Evolutionary conservation across 2,797 vertebrate species (phyloP).

Genomic region (Capromys pilorides): DNA sequence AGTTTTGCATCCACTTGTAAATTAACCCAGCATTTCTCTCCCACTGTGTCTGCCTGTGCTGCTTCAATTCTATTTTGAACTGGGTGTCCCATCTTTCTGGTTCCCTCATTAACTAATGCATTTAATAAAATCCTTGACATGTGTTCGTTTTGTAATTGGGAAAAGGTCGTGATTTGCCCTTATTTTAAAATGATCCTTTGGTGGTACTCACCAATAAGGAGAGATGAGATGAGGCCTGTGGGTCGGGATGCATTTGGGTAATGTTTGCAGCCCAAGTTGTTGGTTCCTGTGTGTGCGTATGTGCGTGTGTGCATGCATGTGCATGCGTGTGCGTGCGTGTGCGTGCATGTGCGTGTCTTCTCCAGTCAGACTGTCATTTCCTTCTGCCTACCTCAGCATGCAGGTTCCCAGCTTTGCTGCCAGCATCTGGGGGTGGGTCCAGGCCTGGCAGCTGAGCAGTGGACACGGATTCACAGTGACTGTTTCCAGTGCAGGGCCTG

Average conservation of each 20-base stretch:
- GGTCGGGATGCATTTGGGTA: no score
- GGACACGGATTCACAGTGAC: background rate
- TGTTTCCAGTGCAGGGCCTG: background rate
- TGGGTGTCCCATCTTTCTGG: background rate
- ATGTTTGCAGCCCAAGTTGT: background rate
- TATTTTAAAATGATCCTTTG: background rate
- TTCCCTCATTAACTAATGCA: background rate
- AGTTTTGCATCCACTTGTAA: conserved; percentile 21
- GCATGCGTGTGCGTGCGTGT: background rate
- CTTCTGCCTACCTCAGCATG: fast-evolving
- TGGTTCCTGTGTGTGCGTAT: background rate
- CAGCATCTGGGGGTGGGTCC: fast-evolving
- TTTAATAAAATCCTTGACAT: background rate
- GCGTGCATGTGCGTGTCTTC: background rate
- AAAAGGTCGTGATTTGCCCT: background rate
- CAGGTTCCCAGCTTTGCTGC: background rate
- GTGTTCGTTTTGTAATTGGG: background rate
- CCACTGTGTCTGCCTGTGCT: background rate
- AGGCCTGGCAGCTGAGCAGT: background rate
- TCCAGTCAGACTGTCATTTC: fast-evolving
- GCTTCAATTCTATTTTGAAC: background rate
- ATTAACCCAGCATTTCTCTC: background rate
- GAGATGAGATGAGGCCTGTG: background rate
- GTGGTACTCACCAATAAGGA: background rate
- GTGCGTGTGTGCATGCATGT: background rate